Conservation (phyloP, 2,888 invertebrate species). For the Cryptocephalus moraei region DNA sequence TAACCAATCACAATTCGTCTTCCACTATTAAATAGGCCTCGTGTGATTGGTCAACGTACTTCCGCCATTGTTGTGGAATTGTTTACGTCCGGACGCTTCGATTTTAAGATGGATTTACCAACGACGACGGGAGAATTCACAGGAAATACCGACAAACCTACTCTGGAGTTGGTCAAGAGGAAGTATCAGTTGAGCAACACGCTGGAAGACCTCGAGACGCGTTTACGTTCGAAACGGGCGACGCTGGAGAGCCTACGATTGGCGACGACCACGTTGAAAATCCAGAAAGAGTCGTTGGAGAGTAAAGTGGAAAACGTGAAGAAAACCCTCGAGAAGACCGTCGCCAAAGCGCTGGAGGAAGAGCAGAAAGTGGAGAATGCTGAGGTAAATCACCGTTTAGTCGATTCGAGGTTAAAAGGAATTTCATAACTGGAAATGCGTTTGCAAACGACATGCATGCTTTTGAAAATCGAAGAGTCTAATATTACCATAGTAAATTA, state of each 20-base stretch:
- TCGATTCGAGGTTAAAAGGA: neutral
- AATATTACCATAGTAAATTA: too few species aligned
- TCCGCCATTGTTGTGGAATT: too few species aligned
- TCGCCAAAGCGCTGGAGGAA: constrained; percentile 1
- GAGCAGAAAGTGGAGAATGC: constrained; percentile 3
- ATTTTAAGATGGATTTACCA: too few species aligned
- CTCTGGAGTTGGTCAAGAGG: constrained; percentile 5
- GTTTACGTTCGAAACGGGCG: constrained; percentile 2
- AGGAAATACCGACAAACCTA: neutral
- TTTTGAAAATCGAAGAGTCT: too few species aligned
- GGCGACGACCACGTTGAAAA: neutral
- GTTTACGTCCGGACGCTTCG: too few species aligned
- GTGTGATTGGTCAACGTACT: too few species aligned
- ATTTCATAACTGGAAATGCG: too few species aligned
- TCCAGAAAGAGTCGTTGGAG: constrained; percentile 1
- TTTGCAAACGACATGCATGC: too few species aligned
- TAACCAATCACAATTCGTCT: too few species aligned
- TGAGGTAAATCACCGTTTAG: constrained; percentile 5
- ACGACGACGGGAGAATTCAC: too few species aligned
- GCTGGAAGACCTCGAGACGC: constrained; percentile 2
- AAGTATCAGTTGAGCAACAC: constrained; percentile 9
- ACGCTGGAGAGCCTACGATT: constrained; percentile 5
- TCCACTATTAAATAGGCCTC: too few species aligned
- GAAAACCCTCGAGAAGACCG: constrained; percentile 1
- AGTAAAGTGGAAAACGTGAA: constrained; percentile 3